These are phyloP conservation scores for Glyptemys insculpta DNA, from an alignment of 2,797 vertebrate species.

Conservation along the genomic window DNA sequence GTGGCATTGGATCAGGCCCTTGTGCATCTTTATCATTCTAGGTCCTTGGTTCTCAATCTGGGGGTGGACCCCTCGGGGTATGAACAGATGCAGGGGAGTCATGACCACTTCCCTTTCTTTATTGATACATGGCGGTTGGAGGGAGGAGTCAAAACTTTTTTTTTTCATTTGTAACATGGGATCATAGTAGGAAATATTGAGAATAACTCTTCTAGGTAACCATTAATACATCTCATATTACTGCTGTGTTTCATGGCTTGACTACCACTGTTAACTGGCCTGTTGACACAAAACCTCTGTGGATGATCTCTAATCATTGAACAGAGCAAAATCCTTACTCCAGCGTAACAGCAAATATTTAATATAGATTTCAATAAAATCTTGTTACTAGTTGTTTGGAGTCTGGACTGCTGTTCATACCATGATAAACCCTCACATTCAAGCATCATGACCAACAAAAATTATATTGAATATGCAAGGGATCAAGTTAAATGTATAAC, in stretches of 20 bases:
- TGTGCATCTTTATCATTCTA: background rate
- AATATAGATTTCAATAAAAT: too few species aligned
- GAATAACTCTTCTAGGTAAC: background rate
- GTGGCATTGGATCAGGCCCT: background rate
- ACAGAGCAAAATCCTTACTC: background rate
- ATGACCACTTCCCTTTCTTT: too few species aligned
- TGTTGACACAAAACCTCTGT: background rate
- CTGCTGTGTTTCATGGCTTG: background rate
- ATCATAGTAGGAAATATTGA: background rate
- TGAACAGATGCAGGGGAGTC: too few species aligned
- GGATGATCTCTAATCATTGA: background rate
- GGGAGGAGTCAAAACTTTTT: too few species aligned
- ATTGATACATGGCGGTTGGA: too few species aligned
- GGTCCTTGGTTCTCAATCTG: background rate
- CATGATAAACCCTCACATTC: too few species aligned
- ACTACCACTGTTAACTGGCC: rapidly evolving
- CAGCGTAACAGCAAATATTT: background rate
- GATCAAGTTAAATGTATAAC: too few species aligned
- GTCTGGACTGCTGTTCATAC: too few species aligned
- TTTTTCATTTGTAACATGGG: background rate
- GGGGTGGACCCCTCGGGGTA: too few species aligned
- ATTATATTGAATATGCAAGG: too few species aligned
- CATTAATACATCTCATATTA: background rate
- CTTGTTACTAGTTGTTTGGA: too few species aligned
- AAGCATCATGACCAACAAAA: too few species aligned